Conservation (phyloP, 2,113 vertebrate species). For the Aptenodytes forsteri region DNA sequence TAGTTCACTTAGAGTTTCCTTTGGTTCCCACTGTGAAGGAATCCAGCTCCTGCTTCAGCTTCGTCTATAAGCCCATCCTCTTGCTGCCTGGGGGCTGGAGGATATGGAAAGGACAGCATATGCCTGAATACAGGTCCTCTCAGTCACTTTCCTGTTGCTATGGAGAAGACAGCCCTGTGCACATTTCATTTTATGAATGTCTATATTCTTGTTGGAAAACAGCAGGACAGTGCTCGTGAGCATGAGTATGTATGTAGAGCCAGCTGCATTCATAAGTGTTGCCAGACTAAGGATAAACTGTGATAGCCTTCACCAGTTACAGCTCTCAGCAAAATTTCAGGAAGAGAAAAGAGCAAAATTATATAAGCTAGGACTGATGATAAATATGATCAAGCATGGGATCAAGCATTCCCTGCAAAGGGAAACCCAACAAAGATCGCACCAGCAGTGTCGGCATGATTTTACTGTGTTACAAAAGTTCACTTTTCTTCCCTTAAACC, state of each 20-base stretch:
- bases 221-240: neutral
- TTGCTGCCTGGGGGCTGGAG: neutral
- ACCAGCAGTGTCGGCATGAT: neutral
- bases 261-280: fast-evolving
- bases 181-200: neutral
- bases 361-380: neutral
- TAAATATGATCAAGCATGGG: neutral
- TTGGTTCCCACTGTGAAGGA: neutral
- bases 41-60: neutral
- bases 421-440: neutral
- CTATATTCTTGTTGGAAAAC: neutral
- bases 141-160: neutral
- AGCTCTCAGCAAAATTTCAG: neutral
- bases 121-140: neutral
- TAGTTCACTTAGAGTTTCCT: neutral
- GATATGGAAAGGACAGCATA: neutral
- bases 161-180: neutral
- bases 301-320: neutral
- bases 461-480: neutral
- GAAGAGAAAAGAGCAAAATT: neutral
- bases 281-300: neutral
- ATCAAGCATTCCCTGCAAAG: neutral
- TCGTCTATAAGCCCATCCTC: neutral
- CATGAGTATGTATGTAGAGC: neutral
- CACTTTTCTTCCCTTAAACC: neutral